phyloP scores from a whole-genome alignment of 2,797 vertebrate species.

The Sebastes itinus region DNA sequence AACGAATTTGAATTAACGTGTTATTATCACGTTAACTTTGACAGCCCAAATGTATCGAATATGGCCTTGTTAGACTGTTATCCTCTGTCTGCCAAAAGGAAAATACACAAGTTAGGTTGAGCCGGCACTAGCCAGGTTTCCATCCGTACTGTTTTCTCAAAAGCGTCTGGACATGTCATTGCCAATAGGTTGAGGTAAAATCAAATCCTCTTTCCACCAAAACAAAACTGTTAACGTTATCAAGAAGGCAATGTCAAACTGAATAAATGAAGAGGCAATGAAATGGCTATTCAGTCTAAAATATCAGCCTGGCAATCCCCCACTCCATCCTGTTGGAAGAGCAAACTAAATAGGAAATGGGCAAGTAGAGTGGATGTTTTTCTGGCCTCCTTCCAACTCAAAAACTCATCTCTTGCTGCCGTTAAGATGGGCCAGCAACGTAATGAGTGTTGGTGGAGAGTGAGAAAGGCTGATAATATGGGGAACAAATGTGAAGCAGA shows the following conservation, averaged over 20 bases:
- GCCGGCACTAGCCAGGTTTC: background rate
- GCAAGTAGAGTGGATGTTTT: conserved; percentile 14
- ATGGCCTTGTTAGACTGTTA: background rate
- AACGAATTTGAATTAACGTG: too few relatives aligned
- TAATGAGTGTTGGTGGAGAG: conserved; percentile 26
- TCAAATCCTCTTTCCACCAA: background rate
- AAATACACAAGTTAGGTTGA: background rate
- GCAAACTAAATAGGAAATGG: conserved; percentile 22
- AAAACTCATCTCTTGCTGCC: conserved; percentile 21
- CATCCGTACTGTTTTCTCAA: background rate
- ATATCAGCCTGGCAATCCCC: background rate
- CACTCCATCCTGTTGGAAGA: conserved; percentile 7
- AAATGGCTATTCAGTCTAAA: background rate
- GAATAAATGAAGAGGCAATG: conserved; percentile 16
- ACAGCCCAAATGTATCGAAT: too few relatives aligned
- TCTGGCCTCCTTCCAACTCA: conserved; percentile 9
- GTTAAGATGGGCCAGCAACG: background rate
- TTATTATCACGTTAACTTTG: too few relatives aligned
- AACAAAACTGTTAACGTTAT: background rate
- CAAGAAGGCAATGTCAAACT: background rate
- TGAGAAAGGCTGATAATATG: conserved; percentile 19
- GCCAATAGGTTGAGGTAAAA: background rate
- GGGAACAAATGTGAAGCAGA: conserved; percentile 27
- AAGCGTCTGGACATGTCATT: background rate
- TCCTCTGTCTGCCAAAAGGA: background rate